Evolutionary conservation across 2,888 invertebrate genomes (phyloP), one percentile per base, ranked within the genome.

Genomic region (Phortica magna): DNA sequence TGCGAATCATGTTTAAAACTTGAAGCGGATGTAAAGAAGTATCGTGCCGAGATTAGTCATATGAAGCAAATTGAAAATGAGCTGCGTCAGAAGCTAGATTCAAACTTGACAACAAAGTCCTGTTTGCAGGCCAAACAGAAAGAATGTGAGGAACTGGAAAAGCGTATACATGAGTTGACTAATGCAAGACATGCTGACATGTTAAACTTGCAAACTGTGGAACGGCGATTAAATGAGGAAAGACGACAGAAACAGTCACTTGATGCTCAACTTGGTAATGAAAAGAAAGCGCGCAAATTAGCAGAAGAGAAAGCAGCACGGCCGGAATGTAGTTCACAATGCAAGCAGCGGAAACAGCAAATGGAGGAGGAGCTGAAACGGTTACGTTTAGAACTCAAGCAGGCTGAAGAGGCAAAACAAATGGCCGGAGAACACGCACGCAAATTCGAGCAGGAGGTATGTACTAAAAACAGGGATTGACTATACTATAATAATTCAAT

Each of bases 71-170:
- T 91, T 65, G 92, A 92, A 81, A 92, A 92, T 77, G 92, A 92
- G 61, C 77, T 92, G 77, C 88, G 91, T n/a, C 92, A 92, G 79
- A 92, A 92, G 81, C 83, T 93, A 64, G 93, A 93, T 61, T 92
- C 93, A 43, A 93, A 95, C 84, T 92, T 95, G 71, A 94, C 94
- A 76, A 94, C 94, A 79, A 97, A 97, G 88, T 94, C 95, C 83
- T 97, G 98, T 91, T 94, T 97, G 90, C 96, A 96, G 92, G 95
- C 96, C 88, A 92, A 92, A 87, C 92, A 92, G 84, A 91, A 91
- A 89, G 97, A 97, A 89, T 95, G 97, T 91, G 97, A 98, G 87
- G 95, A 96, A 90, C 93, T 98, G 84, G 98, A 98, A 90, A 95
- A 95, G 90, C 96, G 96, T 68, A 81, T 98, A 89, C 95, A 97